phyloP scores from a whole-genome alignment of 2,888 invertebrate genomes.

The Pasiphila rectangulata region DNA sequence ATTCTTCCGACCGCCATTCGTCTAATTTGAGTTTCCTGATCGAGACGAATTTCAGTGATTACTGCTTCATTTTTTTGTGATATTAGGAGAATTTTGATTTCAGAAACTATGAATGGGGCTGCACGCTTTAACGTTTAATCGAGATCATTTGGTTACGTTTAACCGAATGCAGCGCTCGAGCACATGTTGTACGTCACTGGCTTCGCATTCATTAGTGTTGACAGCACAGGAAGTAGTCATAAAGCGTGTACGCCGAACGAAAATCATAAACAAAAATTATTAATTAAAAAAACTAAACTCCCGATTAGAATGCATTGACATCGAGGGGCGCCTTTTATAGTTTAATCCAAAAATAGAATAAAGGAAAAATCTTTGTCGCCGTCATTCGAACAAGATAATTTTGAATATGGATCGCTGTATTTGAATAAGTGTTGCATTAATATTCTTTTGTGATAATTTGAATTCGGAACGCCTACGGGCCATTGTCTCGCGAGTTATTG shows the following conservation, averaged over 20 bases:
- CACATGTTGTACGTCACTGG: conserved; percentile 62
- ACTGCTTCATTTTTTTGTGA: conserved; percentile 61
- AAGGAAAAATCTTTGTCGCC: conserved; percentile 59
- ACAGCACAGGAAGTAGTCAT: conserved; percentile 73
- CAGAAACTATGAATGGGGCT: conserved; percentile 22
- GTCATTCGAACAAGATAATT: conserved; percentile 73
- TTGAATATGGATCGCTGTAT: conserved; percentile 74
- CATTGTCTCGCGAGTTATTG: conserved; percentile 79
- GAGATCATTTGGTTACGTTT: conserved; percentile 15
- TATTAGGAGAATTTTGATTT: conserved; percentile 33
- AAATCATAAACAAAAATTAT: conserved; percentile 71
- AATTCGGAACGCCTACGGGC: conserved; percentile 73
- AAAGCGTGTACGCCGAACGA: conserved; percentile 53
- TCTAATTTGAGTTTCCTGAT: conserved; percentile 78
- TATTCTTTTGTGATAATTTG: conserved; percentile 79
- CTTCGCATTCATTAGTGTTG: conserved; percentile 66
- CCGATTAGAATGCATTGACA: conserved; percentile 69
- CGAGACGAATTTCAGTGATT: conserved; percentile 75
- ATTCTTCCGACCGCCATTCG: conserved; percentile 73
- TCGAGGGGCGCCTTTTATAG: conserved; percentile 52
- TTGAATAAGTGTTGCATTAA: conserved; percentile 80
- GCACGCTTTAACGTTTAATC: conserved; percentile 21
- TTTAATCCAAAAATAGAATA: conserved; percentile 48
- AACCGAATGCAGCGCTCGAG: conserved; percentile 10
- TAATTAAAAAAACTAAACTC: conserved; percentile 62